Conservation (phyloP, 2,113 vertebrate genomes). For the Ctenomys sociabilis region DNA sequence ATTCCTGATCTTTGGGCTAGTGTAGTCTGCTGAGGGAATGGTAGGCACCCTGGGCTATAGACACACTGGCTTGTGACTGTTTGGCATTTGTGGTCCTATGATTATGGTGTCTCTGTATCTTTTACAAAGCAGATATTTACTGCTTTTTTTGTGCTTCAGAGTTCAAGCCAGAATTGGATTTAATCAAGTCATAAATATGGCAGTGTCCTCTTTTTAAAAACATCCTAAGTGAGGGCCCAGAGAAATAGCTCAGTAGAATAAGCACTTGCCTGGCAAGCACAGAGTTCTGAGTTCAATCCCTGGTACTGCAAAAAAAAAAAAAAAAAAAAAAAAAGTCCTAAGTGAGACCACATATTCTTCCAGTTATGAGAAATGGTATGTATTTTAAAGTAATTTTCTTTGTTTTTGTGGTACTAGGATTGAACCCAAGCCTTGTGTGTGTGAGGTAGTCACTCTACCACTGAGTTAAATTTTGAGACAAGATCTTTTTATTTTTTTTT, state of each 20-base stretch:
- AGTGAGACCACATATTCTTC: neutral
- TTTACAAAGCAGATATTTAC: neutral
- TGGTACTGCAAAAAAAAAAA: no score
- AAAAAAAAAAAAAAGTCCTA: neutral
- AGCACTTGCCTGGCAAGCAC: no score
- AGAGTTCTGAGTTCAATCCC: no score
- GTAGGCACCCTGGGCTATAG: neutral
- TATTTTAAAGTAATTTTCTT: neutral
- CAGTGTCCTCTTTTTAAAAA: slow-evolving; percentile 1
- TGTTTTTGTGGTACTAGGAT: neutral
- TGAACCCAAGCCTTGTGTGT: neutral
- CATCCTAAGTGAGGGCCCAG: no score
- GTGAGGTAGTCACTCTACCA: neutral
- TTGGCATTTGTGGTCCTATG: neutral
- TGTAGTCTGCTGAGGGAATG: neutral
- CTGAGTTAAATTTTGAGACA: neutral
- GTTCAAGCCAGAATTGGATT: neutral
- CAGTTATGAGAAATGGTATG: neutral
- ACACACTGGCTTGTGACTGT: neutral
- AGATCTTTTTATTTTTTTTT: neutral
- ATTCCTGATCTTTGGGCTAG: neutral
- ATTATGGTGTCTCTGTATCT: neutral
- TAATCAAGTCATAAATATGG: slow-evolving; percentile 64
- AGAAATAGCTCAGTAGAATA: no score
- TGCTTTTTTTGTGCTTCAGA: slow-evolving; percentile 42